A percentile compares a stretch with the other conserved stretches of the same genome.
Evolutionary conservation across 2,113 vertebrate species (phyloP).

Genomic region (Bubalus kerabau): DNA sequence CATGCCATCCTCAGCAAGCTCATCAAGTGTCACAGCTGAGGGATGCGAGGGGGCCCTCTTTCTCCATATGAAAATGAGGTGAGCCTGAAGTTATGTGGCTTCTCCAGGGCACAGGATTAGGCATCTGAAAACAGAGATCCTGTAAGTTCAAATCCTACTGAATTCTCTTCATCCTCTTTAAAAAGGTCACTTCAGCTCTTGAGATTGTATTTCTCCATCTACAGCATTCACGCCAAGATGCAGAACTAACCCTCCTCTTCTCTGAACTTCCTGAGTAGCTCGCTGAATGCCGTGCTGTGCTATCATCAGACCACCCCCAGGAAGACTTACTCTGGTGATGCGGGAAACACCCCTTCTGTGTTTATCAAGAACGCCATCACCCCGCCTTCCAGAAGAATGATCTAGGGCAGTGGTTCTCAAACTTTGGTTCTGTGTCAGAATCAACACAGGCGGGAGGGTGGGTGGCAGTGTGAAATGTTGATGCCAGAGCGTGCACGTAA

Average conservation of each 20-base stretch:
- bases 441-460: accelerated
- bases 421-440: background rate
- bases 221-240: background rate
- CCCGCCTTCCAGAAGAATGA: background rate
- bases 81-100: background rate
- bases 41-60: background rate
- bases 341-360: background rate
- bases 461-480: background rate
- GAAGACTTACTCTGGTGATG: background rate
- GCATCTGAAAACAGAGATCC: background rate
- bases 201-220: background rate
- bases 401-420: background rate
- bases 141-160: background rate
- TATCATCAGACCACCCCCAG: no score
- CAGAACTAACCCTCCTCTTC: background rate
- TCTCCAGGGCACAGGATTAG: background rate
- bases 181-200: background rate
- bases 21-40: background rate
- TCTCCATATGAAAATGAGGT: background rate
- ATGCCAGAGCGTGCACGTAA: background rate
- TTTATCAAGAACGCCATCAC: background rate
- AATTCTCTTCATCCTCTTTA: background rate
- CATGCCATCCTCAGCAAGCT: background rate
- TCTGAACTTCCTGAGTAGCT: background rate
- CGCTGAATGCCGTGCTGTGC: background rate